Evolutionary conservation across 2,113 vertebrate species (phyloP), one percentile per base, ranked within the genome.

Genomic region (Phyllostomus hastatus): DNA sequence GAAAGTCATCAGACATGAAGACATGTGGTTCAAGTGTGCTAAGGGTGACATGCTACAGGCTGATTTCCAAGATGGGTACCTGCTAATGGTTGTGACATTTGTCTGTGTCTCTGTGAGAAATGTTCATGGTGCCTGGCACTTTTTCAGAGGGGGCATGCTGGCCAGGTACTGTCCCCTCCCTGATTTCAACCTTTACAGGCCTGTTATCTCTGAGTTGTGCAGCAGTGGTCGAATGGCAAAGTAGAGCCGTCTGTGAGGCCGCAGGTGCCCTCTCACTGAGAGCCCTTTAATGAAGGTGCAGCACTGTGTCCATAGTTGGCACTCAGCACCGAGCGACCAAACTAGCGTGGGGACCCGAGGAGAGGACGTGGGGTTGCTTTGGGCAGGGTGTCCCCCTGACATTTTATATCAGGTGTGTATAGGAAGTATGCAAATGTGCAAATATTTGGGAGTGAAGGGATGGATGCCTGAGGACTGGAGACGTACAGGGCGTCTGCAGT

Each of bases 21-120:
- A 31, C 28, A 69, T 5, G 5, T 1, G 24, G 70, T 48, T 31
- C 90, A 59, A 70, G 43, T 9, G 5, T 61, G 22, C 81, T 91
- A 97, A 97, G 90, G 78, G 48, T 22, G 88, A 61, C 12, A 0
- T 84, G 75, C 61, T 5, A 11, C 35, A 80, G 94, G 94, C 69
- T 43, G 59, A n/a, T 35, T 95, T 95, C 94, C 97, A 97, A 96
- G 67, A 35, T 94, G 73, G 88, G 82, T 93, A 94, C 46, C 59
- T 69, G 38, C 54, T 87, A 57, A 90, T 85, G 48, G 83, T 50
- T 70, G 17, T n/a, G 16, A 70, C 81, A 41, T 90, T 86, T 73
- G 70, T 59, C 24, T 7, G 2, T 85, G 10, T 67, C 70, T 72
- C 66, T 87, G 70, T 86, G 17, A 57, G 88, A 35, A 57, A 26